Conservation (phyloP, 2,888 invertebrate genomes). For the Stegana nigrithorax region DNA sequence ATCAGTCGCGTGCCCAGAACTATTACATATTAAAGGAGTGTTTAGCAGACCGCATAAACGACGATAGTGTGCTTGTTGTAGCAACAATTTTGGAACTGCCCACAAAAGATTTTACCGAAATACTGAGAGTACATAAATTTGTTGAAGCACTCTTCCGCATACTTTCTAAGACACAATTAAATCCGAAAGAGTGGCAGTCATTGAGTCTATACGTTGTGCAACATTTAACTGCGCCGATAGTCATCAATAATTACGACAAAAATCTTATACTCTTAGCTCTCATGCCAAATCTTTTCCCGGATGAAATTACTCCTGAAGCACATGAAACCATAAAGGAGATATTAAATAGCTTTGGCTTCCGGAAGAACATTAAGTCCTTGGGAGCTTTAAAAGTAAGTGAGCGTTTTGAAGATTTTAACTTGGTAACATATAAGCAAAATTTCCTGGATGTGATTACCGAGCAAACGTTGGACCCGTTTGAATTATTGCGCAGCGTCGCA, state of each 20-base stretch:
- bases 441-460: constrained; percentile 52
- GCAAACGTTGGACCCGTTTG: constrained; percentile 37
- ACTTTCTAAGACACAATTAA: constrained; percentile 68
- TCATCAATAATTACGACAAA: constrained; percentile 66
- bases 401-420: constrained; percentile 31
- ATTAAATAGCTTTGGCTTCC: constrained; percentile 49
- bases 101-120: constrained; percentile 64
- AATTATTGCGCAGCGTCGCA: constrained; percentile 52
- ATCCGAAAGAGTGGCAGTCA: constrained; percentile 65
- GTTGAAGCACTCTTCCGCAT: constrained; percentile 71
- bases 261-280: constrained; percentile 56
- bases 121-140: constrained; percentile 69
- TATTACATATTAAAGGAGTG: constrained; percentile 74
- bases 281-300: constrained; percentile 59
- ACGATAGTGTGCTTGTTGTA: constrained; percentile 76
- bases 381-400: constrained; percentile 30
- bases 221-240: constrained; percentile 69
- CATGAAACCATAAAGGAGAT: constrained; percentile 44
- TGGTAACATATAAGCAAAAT: constrained; percentile 47
- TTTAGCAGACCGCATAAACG: constrained; percentile 75
- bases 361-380: constrained; percentile 45
- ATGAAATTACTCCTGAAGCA: constrained; percentile 32
- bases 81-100: constrained; percentile 70
- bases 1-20: constrained; percentile 53
- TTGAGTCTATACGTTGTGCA: constrained; percentile 68